Percentiles rank a stretch among this genome's conserved stretches.
phyloP scores from a whole-genome alignment of 2,797 vertebrate species.

The Peromyscus aztecus region DNA sequence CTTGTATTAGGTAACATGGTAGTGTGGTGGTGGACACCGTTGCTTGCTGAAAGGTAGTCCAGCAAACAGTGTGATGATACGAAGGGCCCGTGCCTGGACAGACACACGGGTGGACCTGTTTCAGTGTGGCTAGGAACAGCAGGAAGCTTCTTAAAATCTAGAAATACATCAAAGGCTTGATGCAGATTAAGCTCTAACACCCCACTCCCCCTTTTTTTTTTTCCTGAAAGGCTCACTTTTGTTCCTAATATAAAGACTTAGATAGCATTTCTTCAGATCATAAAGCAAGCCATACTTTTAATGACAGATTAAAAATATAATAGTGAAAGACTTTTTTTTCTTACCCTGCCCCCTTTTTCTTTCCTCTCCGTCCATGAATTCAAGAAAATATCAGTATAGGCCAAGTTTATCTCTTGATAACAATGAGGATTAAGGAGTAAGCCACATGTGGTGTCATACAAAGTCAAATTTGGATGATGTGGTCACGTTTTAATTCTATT shows the following conservation, averaged over 20 bases:
- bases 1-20: background rate
- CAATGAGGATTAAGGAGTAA: slow-evolving; percentile 26
- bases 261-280: slow-evolving; percentile 78
- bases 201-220: slow-evolving; percentile 37
- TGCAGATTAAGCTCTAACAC: slow-evolving; percentile 77
- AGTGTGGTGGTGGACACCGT: background rate
- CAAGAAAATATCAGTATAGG: slow-evolving; percentile 65
- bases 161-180: slow-evolving; percentile 81
- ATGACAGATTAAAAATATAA: slow-evolving; percentile 81
- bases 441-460: slow-evolving; percentile 3
- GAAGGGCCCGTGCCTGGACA: background rate
- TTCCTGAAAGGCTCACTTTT: slow-evolving; percentile 76
- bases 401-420: slow-evolving; percentile 69
- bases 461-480: slow-evolving; percentile 33
- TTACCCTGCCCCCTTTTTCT: background rate
- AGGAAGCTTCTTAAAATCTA: slow-evolving; percentile 79
- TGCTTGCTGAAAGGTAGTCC: background rate
- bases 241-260: slow-evolving; percentile 81
- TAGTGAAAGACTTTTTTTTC: slow-evolving; percentile 71
- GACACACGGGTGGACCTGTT: background rate
- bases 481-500: slow-evolving; percentile 51
- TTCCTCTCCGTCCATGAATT: slow-evolving; percentile 31
- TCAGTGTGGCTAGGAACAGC: slow-evolving; percentile 41
- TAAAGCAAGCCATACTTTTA: slow-evolving; percentile 81
- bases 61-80: background rate